These are phyloP conservation scores for Chrysolina oricalcia DNA, from an alignment of 2,888 invertebrate species.

Conservation along the genomic window DNA sequence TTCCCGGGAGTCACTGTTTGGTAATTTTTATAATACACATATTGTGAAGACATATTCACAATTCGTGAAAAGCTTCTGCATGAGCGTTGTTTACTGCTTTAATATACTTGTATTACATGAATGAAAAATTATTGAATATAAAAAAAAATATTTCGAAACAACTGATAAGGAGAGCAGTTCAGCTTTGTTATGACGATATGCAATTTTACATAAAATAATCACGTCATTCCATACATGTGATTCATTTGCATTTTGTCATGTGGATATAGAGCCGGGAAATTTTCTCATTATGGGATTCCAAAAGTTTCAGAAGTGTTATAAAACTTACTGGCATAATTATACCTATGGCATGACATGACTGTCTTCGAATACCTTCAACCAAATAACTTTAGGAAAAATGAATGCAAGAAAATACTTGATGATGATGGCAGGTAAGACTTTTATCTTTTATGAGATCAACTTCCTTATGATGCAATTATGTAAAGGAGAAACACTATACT, in stretches of 20 bases:
- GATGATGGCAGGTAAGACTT: no score
- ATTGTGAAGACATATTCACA: conserved; percentile 2
- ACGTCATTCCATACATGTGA: not conserved
- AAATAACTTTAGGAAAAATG: no score
- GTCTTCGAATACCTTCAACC: no score
- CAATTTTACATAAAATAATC: not conserved
- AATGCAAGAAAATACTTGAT: no score
- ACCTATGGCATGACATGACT: no score
- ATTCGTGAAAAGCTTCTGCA: not conserved
- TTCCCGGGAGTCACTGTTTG: conserved; percentile 14
- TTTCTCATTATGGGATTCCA: not conserved
- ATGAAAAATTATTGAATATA: not conserved
- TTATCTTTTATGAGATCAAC: no score
- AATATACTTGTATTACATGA: not conserved
- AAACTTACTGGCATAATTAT: no score
- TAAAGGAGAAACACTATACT: no score
- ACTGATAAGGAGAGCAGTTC: conserved; percentile 10
- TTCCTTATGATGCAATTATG: no score
- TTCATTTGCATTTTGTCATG: not conserved
- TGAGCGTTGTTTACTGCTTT: not conserved
- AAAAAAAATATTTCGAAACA: conserved; percentile 4
- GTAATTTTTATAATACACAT: not conserved
- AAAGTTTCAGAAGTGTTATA: no score
- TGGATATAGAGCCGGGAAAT: not conserved
- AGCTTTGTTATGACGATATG: not conserved